Conservation (phyloP, 2,797 vertebrate species). For the Sebastes itinus region DNA sequence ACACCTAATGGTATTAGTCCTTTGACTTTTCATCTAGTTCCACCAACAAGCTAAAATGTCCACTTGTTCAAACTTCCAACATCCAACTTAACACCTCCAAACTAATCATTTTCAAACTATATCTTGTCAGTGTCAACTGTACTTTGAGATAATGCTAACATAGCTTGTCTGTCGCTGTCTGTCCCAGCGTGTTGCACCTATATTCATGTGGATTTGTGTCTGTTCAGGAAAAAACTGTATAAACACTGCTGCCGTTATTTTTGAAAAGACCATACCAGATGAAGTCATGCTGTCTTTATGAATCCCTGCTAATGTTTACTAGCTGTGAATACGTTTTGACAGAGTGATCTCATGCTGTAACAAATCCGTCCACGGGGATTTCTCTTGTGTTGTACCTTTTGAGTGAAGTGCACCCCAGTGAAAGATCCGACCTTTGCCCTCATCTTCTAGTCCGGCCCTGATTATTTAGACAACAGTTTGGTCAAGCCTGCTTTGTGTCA, state of each 20-base stretch:
- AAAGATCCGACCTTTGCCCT: slow-evolving; percentile 10
- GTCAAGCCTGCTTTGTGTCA: slow-evolving; percentile 10
- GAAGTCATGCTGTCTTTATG: neutral
- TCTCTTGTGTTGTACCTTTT: neutral
- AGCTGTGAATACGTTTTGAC: neutral
- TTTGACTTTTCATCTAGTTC: neutral
- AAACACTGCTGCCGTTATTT: no score
- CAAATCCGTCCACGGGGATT: neutral
- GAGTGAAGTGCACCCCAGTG: neutral
- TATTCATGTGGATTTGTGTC: neutral
- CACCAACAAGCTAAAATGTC: neutral
- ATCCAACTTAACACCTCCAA: neutral
- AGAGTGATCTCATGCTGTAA: slow-evolving; percentile 20
- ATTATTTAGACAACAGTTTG: slow-evolving; percentile 28
- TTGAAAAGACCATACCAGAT: neutral
- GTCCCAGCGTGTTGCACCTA: neutral
- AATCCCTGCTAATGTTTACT: neutral
- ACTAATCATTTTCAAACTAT: neutral
- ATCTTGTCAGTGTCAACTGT: neutral
- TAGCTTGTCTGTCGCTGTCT: neutral
- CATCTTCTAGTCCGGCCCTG: neutral
- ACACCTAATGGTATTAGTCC: neutral
- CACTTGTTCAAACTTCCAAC: neutral
- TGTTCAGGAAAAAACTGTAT: neutral
- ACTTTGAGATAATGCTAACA: neutral